phyloP scores from a whole-genome alignment of 2,113 vertebrate species.

The Anseranas semipalmata region DNA sequence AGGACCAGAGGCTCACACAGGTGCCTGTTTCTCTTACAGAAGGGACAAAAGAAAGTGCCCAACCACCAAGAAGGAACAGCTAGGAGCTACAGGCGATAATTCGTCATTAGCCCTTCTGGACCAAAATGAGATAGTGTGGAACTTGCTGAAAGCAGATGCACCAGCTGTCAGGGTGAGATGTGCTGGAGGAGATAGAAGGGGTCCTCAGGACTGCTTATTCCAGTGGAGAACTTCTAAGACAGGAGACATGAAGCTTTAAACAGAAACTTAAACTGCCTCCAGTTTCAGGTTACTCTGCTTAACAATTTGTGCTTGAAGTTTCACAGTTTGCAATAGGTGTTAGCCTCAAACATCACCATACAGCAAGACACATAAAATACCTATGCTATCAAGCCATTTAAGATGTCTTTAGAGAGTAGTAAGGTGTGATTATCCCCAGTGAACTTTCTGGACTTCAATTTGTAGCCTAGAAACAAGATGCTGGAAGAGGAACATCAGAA shows the following conservation, averaged over 20 bases:
- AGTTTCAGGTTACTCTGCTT: background rate
- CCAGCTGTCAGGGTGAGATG: accelerated
- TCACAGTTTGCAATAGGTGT: background rate
- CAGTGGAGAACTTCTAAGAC: background rate
- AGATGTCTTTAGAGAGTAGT: background rate
- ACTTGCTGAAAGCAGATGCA: background rate
- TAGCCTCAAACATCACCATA: background rate
- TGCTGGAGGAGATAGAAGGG: background rate
- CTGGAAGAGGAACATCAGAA: background rate
- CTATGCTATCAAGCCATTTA: background rate
- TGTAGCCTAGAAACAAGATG: background rate
- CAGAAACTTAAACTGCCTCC: background rate
- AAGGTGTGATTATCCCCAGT: background rate
- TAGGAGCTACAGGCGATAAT: background rate
- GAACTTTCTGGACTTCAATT: background rate
- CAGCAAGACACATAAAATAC: background rate
- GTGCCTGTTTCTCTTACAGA: background rate
- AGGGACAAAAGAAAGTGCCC: background rate
- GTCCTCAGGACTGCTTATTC: background rate
- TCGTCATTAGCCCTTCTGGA: accelerated
- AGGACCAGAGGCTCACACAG: background rate
- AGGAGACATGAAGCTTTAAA: background rate
- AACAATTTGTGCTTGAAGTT: background rate
- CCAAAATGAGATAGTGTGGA: background rate
- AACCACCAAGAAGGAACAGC: background rate